These are phyloP conservation scores for Myotis planiceps DNA, from an alignment of 2,797 vertebrate species.

Conservation along the genomic window DNA sequence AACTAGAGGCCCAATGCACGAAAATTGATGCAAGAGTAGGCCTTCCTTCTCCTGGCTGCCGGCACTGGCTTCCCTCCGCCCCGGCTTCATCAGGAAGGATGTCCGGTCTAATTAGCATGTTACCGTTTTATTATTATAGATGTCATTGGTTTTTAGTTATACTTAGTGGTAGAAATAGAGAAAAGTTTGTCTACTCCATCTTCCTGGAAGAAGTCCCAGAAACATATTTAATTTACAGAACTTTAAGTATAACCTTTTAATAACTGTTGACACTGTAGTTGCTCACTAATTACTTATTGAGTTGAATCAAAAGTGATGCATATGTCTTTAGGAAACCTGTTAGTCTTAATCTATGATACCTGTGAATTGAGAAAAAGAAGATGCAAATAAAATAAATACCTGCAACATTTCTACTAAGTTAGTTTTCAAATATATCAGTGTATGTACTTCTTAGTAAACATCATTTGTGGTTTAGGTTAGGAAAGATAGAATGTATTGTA, in stretches of 20 bases:
- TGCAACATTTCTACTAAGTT: neutral
- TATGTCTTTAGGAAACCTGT: neutral
- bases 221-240: constrained; percentile 12
- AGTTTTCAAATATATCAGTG: constrained; percentile 28
- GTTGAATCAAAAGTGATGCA: neutral
- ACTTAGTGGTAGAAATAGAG: neutral
- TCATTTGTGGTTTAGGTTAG: neutral
- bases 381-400: neutral
- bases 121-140: too few relatives aligned
- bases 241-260: constrained; percentile 7
- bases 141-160: neutral
- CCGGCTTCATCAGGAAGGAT: too few relatives aligned
- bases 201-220: neutral
- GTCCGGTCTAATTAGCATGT: too few relatives aligned
- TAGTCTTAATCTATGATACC: neutral
- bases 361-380: constrained; percentile 5
- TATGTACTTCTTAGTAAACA: neutral
- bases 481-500: neutral
- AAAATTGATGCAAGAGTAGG: too few relatives aligned
- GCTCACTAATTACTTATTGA: neutral
- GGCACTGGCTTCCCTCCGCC: too few relatives aligned
- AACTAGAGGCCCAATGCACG: too few relatives aligned
- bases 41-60: too few relatives aligned
- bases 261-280: neutral
- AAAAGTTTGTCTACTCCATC: neutral